These are phyloP conservation scores for Tenthredo livida DNA, from an alignment of 2,888 invertebrate species.

Conservation along the genomic window DNA sequence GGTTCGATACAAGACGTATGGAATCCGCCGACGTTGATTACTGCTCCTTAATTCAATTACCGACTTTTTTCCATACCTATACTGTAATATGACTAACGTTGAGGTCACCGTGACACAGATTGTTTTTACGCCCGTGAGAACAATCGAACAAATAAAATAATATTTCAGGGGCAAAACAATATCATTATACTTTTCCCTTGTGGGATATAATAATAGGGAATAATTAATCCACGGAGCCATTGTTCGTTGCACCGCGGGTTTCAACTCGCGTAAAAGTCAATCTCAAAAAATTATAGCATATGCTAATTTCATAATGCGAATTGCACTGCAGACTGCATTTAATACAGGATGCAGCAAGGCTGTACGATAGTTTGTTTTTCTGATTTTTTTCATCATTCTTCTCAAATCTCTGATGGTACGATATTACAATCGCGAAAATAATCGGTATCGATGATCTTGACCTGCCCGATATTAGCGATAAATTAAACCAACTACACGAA, in stretches of 20 bases:
- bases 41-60: conserved; percentile 34
- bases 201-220: not conserved
- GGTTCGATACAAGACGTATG: conserved; percentile 1
- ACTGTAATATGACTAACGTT: not conserved
- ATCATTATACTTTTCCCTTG: conserved; percentile 25
- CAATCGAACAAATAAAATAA: conserved; percentile 8
- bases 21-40: conserved; percentile 1
- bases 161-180: conserved; percentile 26
- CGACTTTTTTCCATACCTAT: not conserved
- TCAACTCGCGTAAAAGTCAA: not conserved
- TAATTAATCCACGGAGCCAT: not conserved
- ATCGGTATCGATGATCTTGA: not conserved
- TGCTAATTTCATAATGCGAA: not conserved
- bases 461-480: not conserved
- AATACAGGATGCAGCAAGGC: not conserved
- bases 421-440: not conserved
- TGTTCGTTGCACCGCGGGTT: not conserved
- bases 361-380: not conserved
- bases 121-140: conserved; percentile 11
- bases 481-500: not conserved
- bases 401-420: not conserved
- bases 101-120: conserved; percentile 37
- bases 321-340: not conserved
- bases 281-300: not conserved
- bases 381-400: not conserved